Base-by-base conservation (phyloP, 2,797 vertebrate species). In the Denticeps clupeoides region DNA sequence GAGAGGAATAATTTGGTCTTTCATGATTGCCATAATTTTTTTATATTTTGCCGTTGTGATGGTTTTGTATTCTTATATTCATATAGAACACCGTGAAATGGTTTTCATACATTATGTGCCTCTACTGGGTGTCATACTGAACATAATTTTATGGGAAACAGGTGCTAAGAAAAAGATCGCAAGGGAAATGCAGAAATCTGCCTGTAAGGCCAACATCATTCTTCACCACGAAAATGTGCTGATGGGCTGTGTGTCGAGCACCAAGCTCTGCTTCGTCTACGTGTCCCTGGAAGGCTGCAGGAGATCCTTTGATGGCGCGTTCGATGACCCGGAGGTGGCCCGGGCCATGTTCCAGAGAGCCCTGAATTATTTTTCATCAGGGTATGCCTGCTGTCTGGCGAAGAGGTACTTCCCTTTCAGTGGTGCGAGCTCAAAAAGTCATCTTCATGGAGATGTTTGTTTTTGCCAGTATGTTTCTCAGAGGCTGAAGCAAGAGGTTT, bases 401-500 rank as follows among this genome's bases (percentile, higher is more conserved):
- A 71, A 70, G 16, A 67, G 26, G 29, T 45, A 73, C 50, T 76
- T 74, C 40, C 63, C 69, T 4, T 67, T 69, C 37, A 9, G 41
- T 1, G 47, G 5, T 7, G 37, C 15, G 1, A 46, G 45, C 49
- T 54, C 49, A 37, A 13, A 22, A 4, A 58, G 62, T 25, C 75
- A 72, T 59, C 41, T 74, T 54, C 53, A 71, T 38, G 57, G 62
- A 47, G 59, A 64, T 0, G 46, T 72, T 18, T 77, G 69, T 35
- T 80, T 80, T 55, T 78, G 77, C 43, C 73, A 73, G 51, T 72
- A 75, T 16, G 64, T 80, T 22, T 64, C 57, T 10, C 45, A 67
- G 37, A 63, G 63, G 60, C 47, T 68, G 19, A 75, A 53, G 5
- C 40, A 4, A 22, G 50, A 55, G 1, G 22, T 52, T 4, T 63